Conservation (phyloP, 2,888 invertebrate genomes). For the Mesorhabditis spiculigera region DNA sequence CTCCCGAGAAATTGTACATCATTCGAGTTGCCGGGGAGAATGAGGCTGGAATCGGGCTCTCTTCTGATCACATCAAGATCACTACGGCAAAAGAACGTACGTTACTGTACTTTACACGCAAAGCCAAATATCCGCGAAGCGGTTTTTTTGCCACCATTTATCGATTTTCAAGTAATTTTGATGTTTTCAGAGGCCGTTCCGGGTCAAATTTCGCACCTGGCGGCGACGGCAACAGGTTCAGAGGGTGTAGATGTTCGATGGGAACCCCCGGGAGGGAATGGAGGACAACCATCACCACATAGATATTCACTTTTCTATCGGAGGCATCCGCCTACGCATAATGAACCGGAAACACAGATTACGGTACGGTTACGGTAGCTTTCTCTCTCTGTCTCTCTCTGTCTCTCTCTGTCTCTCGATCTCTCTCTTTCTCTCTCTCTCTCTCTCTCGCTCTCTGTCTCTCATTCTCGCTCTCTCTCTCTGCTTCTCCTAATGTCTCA, state of each 20-base stretch:
- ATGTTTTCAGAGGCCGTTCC: constrained; percentile 72
- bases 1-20: constrained; percentile 81
- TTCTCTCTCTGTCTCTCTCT: no score
- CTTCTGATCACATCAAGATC: constrained; percentile 72
- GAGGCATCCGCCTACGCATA: constrained; percentile 63
- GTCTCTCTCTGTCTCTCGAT: no score
- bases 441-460: no score
- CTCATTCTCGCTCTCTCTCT: no score
- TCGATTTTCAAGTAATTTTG: background rate
- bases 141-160: background rate
- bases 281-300: constrained; percentile 70
- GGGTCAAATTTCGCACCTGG: constrained; percentile 73
- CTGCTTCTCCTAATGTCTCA: no score
- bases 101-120: constrained; percentile 11
- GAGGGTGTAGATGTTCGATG: constrained; percentile 76
- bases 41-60: constrained; percentile 72
- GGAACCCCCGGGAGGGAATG: constrained; percentile 70
- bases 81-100: constrained; percentile 63
- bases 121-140: background rate
- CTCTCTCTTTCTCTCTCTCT: no score
- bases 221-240: constrained; percentile 71
- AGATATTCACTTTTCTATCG: constrained; percentile 77
- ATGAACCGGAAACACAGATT: constrained; percentile 51
- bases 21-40: constrained; percentile 81
- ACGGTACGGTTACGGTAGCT: no score